These are phyloP conservation scores for Ctenomys sociabilis DNA, from an alignment of 2,113 vertebrate genomes.

Conservation along the genomic window DNA sequence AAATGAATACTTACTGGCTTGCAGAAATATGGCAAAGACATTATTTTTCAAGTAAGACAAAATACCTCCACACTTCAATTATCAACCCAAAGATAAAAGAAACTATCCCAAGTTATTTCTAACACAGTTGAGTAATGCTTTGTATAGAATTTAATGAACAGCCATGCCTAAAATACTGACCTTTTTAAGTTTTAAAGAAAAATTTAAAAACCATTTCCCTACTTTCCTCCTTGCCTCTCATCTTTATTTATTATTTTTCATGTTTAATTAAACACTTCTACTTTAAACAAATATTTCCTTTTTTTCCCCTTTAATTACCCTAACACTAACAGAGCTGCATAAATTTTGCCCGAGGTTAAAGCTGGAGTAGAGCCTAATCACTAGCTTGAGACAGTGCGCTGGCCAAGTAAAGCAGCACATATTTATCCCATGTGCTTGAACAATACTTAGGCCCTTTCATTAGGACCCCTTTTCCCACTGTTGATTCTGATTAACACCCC, in stretches of 20 bases:
- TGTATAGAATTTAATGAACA: constrained; percentile 47
- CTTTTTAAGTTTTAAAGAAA: constrained; percentile 57
- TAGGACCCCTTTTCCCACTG: constrained; percentile 80
- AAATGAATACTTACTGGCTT: neutral
- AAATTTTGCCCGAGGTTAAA: constrained; percentile 85
- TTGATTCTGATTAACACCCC: constrained; percentile 81
- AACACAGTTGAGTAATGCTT: constrained; percentile 27
- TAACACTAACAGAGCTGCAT: constrained; percentile 82
- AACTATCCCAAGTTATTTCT: constrained; percentile 30
- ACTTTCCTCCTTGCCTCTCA: constrained; percentile 52
- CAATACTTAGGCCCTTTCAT: constrained; percentile 80
- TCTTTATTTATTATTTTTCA: constrained; percentile 78
- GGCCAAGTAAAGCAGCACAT: constrained; percentile 86
- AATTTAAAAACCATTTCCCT: constrained; percentile 58
- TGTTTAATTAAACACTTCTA: constrained; percentile 71
- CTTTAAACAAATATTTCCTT: constrained; percentile 79
- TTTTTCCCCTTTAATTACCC: constrained; percentile 83
- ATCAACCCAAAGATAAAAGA: constrained; percentile 19
- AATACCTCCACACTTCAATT: constrained; percentile 5
- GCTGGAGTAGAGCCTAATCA: constrained; percentile 85
- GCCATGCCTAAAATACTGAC: constrained; percentile 47
- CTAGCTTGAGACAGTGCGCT: constrained; percentile 86
- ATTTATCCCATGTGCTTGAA: constrained; percentile 83
- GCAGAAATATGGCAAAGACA: constrained; percentile 4
- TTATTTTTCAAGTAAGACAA: constrained; percentile 44